Evolutionary conservation across 2,888 invertebrate species (phyloP), one percentile per base, ranked within the genome.

Genomic region (Laspeyria flexula): DNA sequence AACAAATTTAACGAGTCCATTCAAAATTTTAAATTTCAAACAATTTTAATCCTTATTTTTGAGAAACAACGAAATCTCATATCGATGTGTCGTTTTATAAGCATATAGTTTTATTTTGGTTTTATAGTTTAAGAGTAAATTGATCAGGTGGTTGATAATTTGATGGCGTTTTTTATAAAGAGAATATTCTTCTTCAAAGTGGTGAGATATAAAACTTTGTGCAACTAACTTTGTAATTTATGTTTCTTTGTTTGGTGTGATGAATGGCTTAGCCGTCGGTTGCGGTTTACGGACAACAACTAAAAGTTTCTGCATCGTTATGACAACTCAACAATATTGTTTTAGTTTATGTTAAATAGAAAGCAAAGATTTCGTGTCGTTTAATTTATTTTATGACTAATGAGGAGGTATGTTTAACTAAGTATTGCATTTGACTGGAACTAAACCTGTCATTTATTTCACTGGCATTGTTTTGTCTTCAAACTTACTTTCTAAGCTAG

Each of bases 181-280:
- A 51, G 41, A 58, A 62, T 16, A 62, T 41, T 38, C 48, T 65
- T 55, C 42, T 25, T 37, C 12, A 35, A 40, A 60, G 54, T 52
- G 46, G 10, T 11, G 30, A 27, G 37, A 39, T 47, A 45, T 54
- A 58, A 55, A 58, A 64, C 43, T 51, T 59, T 12, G 50, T 42
- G 52, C 34, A 49, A 52, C 67, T 73, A 75, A 73, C 73, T 73
- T 77, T 71, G 77, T 81, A 77, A 83, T 85, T 85, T 84, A 86
- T 84, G 76, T 67, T 60, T 74, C 80, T 77, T 82, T 82, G 80
- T 81, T 73, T 52, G 52, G 15, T 33, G 53, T 67, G 53, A 68
- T 60, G 50, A 57, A 67, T 65, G 62, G 49, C 35, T 49, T 44
- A 27, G 18, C 40, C 11, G 46, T 45, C 56, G 39, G 10, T 54